A percentile compares a stretch with the other conserved stretches of the same genome.
Conservation (phyloP, 2,888 invertebrate species). For the Camptogramma bilineatum region DNA sequence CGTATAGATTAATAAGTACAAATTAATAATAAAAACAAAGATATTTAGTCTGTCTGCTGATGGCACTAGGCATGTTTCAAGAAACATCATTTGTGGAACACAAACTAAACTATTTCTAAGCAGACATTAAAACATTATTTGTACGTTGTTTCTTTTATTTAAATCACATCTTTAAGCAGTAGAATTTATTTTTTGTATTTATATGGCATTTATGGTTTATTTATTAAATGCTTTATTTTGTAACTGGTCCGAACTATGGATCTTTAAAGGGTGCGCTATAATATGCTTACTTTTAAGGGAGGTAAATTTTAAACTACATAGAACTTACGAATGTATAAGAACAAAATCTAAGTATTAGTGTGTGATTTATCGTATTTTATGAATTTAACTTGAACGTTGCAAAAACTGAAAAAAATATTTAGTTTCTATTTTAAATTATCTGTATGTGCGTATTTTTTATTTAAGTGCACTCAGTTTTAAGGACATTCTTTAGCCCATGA, state of each 20-base stretch:
- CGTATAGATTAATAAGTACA: slow-evolving; percentile 77
- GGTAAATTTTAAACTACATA: slow-evolving; percentile 24
- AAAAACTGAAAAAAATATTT: not conserved
- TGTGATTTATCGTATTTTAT: not conserved
- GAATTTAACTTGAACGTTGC: not conserved
- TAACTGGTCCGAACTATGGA: slow-evolving; percentile 19
- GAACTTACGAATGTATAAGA: not conserved
- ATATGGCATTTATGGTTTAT: slow-evolving; percentile 55
- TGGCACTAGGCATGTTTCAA: slow-evolving; percentile 81
- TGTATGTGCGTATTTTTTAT: not conserved
- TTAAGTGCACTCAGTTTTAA: slow-evolving; percentile 38
- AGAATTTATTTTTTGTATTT: slow-evolving; percentile 45
- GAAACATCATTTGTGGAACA: slow-evolving; percentile 70
- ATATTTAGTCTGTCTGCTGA: slow-evolving; percentile 74
- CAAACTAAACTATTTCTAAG: slow-evolving; percentile 72
- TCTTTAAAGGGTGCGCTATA: not conserved
- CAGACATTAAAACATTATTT: slow-evolving; percentile 74
- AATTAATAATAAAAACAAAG: slow-evolving; percentile 71
- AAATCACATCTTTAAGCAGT: slow-evolving; percentile 62
- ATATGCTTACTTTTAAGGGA: not conserved
- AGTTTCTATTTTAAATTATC: not conserved
- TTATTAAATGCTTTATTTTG: slow-evolving; percentile 59
- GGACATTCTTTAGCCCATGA: slow-evolving; percentile 56
- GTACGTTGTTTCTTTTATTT: slow-evolving; percentile 72
- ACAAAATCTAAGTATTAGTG: not conserved